Evolutionary conservation across 2,888 invertebrate genomes (phyloP).

Genomic region (Alsophila aescularia): DNA sequence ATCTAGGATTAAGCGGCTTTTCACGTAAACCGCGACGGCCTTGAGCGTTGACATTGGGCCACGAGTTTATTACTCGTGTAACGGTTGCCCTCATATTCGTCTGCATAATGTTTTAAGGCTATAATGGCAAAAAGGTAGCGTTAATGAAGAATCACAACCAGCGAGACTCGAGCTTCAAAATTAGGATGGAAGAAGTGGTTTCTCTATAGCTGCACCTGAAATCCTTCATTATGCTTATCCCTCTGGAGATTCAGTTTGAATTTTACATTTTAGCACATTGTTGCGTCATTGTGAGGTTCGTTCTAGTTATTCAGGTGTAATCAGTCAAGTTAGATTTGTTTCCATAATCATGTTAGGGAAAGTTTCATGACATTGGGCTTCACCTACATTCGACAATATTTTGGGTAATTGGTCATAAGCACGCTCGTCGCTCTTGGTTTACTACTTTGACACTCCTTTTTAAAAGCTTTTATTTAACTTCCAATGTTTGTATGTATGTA

Average conservation of each 20-base stretch:
- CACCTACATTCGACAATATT: constrained; percentile 13
- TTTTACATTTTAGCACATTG: too few species aligned
- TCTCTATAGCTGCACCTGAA: too few species aligned
- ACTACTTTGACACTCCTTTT: background rate
- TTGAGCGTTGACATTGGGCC: constrained; percentile 28
- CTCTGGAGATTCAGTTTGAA: too few species aligned
- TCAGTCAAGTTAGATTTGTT: background rate
- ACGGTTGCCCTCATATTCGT: background rate
- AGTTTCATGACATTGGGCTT: constrained; percentile 6
- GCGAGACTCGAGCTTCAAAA: too few species aligned
- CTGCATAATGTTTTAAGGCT: background rate
- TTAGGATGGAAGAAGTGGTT: too few species aligned
- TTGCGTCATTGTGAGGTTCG: too few species aligned
- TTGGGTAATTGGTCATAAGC: constrained; percentile 1
- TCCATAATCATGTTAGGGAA: background rate
- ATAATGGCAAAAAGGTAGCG: background rate
- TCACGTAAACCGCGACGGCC: constrained; percentile 23
- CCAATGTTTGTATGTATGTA: too few species aligned
- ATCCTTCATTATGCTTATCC: too few species aligned
- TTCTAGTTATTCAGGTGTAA: background rate
- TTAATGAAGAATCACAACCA: background rate
- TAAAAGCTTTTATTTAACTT: too few species aligned
- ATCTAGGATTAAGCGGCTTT: constrained; percentile 38
- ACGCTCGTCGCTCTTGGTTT: background rate
- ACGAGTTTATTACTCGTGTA: constrained; percentile 6